Evolutionary conservation across 1,140 invertebrate species (phyloP).

Genomic region (Drosophila pallidifrons): DNA sequence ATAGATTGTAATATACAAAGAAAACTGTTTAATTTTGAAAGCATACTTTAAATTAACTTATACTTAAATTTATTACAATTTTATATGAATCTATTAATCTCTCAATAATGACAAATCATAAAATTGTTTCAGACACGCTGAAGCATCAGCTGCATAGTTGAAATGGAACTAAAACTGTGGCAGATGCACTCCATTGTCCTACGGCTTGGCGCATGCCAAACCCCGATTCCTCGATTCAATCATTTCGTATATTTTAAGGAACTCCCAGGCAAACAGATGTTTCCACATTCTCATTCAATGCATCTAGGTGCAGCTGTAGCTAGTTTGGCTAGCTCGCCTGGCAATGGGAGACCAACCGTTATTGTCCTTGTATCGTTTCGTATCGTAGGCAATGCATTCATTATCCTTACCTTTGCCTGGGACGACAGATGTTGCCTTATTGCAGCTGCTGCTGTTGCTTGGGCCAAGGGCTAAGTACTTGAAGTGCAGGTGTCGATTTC

Average conservation of each 20-base stretch:
- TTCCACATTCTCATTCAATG: slow-evolving; percentile 38
- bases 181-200: slow-evolving; percentile 35
- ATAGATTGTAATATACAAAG: neutral
- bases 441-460: slow-evolving; percentile 29
- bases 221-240: slow-evolving; percentile 2
- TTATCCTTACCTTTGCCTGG: slow-evolving; percentile 33
- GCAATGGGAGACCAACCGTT: neutral
- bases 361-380: neutral
- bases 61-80: neutral
- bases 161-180: slow-evolving; percentile 32
- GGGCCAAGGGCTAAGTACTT: slow-evolving; percentile 30
- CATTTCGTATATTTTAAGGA: slow-evolving; percentile 22
- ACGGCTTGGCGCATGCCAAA: slow-evolving; percentile 47
- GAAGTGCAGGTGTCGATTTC: slow-evolving; percentile 39
- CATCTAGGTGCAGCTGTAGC: slow-evolving; percentile 40
- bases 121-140: slow-evolving; percentile 19
- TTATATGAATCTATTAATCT: neutral
- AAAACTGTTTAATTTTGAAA: neutral
- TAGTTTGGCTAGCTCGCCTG: neutral
- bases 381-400: slow-evolving; percentile 27
- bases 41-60: neutral
- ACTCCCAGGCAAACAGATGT: slow-evolving; percentile 44
- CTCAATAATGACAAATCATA: slow-evolving; percentile 1
- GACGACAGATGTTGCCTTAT: slow-evolving; percentile 30
- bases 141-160: slow-evolving; percentile 44